These are phyloP conservation scores for Oscheius sp. DNA, from an alignment of 2,888 invertebrate species.

Conservation along the genomic window DNA sequence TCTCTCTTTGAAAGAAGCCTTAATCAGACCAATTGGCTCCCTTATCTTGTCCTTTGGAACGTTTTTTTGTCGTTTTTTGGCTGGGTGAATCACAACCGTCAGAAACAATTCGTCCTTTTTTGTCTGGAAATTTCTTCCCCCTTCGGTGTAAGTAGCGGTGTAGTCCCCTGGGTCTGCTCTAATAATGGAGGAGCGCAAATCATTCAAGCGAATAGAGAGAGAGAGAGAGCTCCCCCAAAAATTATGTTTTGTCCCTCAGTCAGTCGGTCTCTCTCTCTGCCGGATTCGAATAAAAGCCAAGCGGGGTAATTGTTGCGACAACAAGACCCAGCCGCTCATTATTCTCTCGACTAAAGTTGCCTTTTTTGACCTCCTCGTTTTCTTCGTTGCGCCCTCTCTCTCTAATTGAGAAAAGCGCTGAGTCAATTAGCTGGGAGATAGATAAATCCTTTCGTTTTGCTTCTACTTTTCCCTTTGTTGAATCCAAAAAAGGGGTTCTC, in stretches of 20 bases:
- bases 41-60: not conserved
- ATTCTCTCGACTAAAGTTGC: too few species aligned
- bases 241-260: not conserved
- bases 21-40: not conserved
- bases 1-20: not conserved
- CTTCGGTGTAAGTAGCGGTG: not conserved
- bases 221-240: not conserved
- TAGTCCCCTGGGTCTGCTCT: constrained; percentile 12
- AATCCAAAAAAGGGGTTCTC: too few species aligned
- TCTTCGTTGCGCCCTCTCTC: too few species aligned
- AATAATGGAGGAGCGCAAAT: constrained; percentile 19
- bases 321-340: too few species aligned
- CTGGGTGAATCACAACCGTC: not conserved
- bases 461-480: too few species aligned
- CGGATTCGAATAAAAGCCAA: not conserved
- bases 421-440: too few species aligned
- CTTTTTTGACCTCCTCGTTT: not conserved
- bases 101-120: constrained; percentile 11
- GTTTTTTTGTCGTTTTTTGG: not conserved
- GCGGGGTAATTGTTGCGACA: constrained; percentile 1
- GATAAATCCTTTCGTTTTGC: too few species aligned
- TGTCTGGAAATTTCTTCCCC: not conserved
- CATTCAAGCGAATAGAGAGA: constrained; percentile 23
- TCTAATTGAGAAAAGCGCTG: too few species aligned
- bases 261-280: not conserved